A percentile compares a stretch with the other conserved stretches of the same genome.
phyloP scores from a whole-genome alignment of 1,140 invertebrate species.

The Panulirus ornatus region DNA sequence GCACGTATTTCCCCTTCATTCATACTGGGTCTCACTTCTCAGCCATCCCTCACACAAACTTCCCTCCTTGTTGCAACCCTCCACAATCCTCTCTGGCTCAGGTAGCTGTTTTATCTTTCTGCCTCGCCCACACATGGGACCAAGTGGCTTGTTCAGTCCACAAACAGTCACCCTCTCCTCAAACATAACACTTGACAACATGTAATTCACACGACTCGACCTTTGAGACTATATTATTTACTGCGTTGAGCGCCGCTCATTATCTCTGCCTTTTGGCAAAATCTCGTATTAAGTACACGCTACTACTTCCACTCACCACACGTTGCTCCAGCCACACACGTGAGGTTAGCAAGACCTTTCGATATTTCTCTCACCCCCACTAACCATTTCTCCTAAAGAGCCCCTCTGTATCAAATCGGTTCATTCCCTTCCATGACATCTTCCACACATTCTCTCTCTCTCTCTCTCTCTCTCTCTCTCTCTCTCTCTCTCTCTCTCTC shows the following conservation, averaged over 20 bases:
- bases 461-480: background rate
- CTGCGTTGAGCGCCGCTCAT: background rate
- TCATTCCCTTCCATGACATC: background rate
- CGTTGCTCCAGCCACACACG: background rate
- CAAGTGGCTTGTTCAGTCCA: no score
- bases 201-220: no score
- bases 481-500: background rate
- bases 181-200: no score
- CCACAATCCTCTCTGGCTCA: no score
- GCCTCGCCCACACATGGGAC: no score
- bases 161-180: no score
- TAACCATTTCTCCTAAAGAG: background rate
- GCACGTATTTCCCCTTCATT: no score
- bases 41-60: no score
- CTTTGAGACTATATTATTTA: background rate
- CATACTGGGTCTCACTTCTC: no score
- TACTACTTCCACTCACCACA: background rate
- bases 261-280: no score
- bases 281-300: background rate
- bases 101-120: no score
- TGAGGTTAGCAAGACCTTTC: background rate
- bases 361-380: background rate
- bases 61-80: no score
- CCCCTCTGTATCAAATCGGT: background rate
- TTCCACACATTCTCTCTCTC: background rate